phyloP scores from a whole-genome alignment of 2,888 invertebrate species.

The Dicyrtoma fusca region DNA sequence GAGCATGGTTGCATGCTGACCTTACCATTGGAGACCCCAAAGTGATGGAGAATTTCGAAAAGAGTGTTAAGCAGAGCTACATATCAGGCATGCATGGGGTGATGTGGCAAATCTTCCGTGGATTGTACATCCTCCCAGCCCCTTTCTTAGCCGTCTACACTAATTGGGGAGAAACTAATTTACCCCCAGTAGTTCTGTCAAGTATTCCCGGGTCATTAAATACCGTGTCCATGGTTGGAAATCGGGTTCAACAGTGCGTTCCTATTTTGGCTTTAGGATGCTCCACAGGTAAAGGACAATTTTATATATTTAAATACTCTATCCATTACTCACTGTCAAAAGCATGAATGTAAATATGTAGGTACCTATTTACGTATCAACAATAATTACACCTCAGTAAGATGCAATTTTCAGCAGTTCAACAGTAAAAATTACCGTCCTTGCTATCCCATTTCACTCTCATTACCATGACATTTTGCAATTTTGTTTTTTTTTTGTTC shows the following conservation, averaged over 20 bases:
- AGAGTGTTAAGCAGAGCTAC: conserved; percentile 51
- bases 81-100: conserved; percentile 54
- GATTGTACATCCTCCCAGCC: conserved; percentile 50
- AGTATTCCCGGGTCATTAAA: conserved; percentile 53
- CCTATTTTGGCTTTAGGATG: conserved; percentile 52
- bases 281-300: conserved; percentile 44
- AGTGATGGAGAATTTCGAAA: conserved; percentile 49
- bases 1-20: conserved; percentile 55
- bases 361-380: too few relatives aligned
- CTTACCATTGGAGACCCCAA: conserved; percentile 46
- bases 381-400: too few relatives aligned
- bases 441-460: too few relatives aligned
- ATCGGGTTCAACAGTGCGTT: conserved; percentile 48
- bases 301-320: too few relatives aligned
- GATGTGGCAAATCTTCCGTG: conserved; percentile 55
- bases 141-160: conserved; percentile 51
- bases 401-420: too few relatives aligned
- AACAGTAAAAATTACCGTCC: too few relatives aligned
- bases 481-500: too few relatives aligned
- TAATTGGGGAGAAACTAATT: conserved; percentile 54
- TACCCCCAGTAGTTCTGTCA: conserved; percentile 53
- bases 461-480: too few relatives aligned
- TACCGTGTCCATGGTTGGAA: conserved; percentile 46
- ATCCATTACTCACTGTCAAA: too few relatives aligned
- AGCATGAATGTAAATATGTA: too few relatives aligned